A percentile compares a stretch with the other conserved stretches of the same genome.
Evolutionary conservation across 2,888 invertebrate genomes (phyloP).

Genomic region (Eurois occulta): DNA sequence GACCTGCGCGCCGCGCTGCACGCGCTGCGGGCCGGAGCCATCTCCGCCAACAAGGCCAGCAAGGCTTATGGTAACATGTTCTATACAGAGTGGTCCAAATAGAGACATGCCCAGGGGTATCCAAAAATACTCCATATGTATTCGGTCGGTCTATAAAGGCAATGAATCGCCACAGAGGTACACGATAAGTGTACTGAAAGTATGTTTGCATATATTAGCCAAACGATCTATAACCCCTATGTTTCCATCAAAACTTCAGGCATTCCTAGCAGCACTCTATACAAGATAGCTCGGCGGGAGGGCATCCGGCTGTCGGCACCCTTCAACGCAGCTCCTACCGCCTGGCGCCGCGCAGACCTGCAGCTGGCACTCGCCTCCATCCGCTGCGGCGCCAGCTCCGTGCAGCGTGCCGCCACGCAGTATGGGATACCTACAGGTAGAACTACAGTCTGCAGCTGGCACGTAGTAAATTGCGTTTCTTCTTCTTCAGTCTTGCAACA

Average conservation of each 20-base stretch:
- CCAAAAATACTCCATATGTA: background rate
- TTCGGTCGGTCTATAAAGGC: background rate
- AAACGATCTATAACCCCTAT: background rate
- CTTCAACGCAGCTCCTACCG: slow-evolving; percentile 97
- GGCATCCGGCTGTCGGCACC: slow-evolving; percentile 97
- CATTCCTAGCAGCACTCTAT: slow-evolving; percentile 97
- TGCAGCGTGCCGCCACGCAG: slow-evolving; percentile 96
- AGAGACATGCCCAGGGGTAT: background rate
- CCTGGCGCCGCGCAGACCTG: slow-evolving; percentile 96
- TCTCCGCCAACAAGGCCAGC: slow-evolving; percentile 97
- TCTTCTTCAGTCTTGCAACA: too few species aligned
- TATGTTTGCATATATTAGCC: background rate
- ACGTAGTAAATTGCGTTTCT: too few species aligned
- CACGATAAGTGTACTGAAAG: too few species aligned
- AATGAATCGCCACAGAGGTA: too few species aligned
- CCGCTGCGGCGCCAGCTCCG: slow-evolving; percentile 94
- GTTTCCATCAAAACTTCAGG: slow-evolving; percentile 81
- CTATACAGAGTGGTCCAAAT: background rate
- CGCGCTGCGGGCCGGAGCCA: slow-evolving; percentile 95
- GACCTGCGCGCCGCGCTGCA: slow-evolving; percentile 95
- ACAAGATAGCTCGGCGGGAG: slow-evolving; percentile 97
- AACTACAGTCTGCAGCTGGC: slow-evolving; percentile 91
- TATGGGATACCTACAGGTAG: slow-evolving; percentile 93
- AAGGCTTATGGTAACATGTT: slow-evolving; percentile 93
- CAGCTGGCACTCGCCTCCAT: slow-evolving; percentile 95